These are phyloP conservation scores for Ahaetulla prasina DNA, from an alignment of 2,113 vertebrate species.

Conservation along the genomic window DNA sequence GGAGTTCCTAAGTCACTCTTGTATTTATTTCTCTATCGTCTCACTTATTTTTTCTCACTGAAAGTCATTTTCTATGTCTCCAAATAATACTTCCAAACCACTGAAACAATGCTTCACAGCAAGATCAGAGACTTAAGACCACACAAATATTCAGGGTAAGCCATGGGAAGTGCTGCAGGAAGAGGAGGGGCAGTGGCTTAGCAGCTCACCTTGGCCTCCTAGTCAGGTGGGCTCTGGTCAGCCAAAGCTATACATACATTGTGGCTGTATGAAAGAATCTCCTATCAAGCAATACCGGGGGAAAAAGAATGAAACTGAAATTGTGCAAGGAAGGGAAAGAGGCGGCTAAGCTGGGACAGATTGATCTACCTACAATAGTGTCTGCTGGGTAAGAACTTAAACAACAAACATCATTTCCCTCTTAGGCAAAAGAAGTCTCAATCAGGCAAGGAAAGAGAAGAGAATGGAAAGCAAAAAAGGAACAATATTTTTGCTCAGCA, in stretches of 20 bases:
- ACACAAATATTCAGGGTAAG: neutral
- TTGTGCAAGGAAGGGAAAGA: neutral
- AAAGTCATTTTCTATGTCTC: neutral
- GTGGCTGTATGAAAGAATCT: neutral
- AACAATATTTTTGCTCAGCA: neutral
- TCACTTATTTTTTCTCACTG: neutral
- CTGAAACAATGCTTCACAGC: neutral
- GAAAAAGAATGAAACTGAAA: neutral
- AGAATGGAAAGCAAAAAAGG: neutral
- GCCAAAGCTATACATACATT: neutral
- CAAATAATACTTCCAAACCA: neutral
- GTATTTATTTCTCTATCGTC: neutral
- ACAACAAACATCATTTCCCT: neutral
- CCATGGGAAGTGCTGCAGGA: neutral
- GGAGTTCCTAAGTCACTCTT: neutral
- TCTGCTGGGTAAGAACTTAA: neutral
- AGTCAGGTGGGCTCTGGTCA: neutral
- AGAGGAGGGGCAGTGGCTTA: neutral
- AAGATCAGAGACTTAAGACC: neutral
- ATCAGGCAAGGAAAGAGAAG: neutral
- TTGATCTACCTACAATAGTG: neutral
- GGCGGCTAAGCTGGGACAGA: neutral
- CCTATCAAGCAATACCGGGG: neutral
- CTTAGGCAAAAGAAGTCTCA: neutral
- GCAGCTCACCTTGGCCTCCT: neutral